Conservation (phyloP, 2,888 invertebrate genomes). For the Tyria jacobaeae region DNA sequence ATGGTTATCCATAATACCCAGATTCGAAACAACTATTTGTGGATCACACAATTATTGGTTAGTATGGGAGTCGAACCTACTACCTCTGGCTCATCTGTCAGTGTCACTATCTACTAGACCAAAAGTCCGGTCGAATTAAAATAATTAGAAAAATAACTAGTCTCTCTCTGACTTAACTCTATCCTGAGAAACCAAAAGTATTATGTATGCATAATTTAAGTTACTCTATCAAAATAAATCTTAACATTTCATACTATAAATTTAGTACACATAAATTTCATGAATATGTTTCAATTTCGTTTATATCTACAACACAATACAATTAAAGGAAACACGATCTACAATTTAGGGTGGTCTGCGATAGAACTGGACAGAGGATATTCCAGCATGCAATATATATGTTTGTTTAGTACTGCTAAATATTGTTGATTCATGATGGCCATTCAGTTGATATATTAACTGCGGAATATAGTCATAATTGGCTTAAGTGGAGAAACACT, state of each 20-base stretch:
- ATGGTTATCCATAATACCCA: no score
- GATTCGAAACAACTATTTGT: no score
- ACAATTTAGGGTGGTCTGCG: constrained; percentile 2
- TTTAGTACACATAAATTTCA: neutral
- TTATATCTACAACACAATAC: constrained; percentile 3
- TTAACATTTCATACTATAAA: neutral
- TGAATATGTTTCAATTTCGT: neutral
- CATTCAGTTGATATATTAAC: constrained; percentile 22
- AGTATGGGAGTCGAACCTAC: no score
- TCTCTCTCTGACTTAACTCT: no score
- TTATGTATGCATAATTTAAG: neutral
- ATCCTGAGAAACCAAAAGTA: no score
- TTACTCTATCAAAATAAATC: neutral
- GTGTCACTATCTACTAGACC: no score
- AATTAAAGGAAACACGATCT: constrained; percentile 12
- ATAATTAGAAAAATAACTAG: no score
- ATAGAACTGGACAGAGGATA: constrained; percentile 4
- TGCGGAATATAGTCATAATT: constrained; percentile 9
- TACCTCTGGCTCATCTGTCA: no score
- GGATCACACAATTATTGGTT: no score
- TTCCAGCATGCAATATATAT: constrained; percentile 16
- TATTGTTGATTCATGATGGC: constrained; percentile 13
- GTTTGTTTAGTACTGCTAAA: constrained; percentile 19
- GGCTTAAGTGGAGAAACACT: neutral
- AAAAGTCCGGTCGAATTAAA: no score